A percentile compares a stretch with the other conserved stretches of the same genome.
Conservation (phyloP, 2,797 vertebrate species). For the Schizopygopsis pylzovi region DNA sequence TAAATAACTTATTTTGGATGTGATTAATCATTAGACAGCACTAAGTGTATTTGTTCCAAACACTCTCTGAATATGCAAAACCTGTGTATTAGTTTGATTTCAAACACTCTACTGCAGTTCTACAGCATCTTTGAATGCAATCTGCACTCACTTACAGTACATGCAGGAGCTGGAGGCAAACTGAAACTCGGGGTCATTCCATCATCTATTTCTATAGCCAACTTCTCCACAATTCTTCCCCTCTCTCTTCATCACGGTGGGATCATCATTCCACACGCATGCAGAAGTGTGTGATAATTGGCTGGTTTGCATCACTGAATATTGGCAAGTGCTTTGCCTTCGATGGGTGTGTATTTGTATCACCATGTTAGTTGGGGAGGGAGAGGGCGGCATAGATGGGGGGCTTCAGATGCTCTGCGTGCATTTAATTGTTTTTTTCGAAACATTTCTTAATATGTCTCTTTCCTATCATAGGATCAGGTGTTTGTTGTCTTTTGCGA, state of each 20-base stretch:
- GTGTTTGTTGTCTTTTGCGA: not conserved
- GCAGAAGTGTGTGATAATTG: conserved; percentile 61
- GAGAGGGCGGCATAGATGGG: not conserved
- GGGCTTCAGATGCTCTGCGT: not conserved
- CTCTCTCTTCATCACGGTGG: conserved; percentile 63
- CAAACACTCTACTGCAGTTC: not conserved
- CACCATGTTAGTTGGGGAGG: not conserved
- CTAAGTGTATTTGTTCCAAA: not conserved
- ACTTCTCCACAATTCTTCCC: conserved; percentile 8
- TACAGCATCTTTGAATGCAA: not conserved
- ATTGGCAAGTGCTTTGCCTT: conserved; percentile 64
- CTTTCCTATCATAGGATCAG: conserved; percentile 8
- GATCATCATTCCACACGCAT: conserved; percentile 65
- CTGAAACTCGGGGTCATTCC: conserved; percentile 19
- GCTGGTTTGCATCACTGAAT: conserved; percentile 73
- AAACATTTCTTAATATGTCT: not conserved
- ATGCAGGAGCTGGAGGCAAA: not conserved
- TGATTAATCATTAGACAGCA: not conserved
- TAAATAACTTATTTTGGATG: not conserved
- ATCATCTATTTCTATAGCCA: not conserved
- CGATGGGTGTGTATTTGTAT: conserved; percentile 46
- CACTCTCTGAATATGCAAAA: not conserved
- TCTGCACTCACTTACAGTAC: not conserved
- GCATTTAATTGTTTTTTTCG: conserved; percentile 2
- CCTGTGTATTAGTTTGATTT: not conserved